A percentile compares a stretch with the other conserved stretches of the same genome.
Evolutionary conservation across 1,140 invertebrate genomes (phyloP).

Genomic region (Frieseomelitta varia): DNA sequence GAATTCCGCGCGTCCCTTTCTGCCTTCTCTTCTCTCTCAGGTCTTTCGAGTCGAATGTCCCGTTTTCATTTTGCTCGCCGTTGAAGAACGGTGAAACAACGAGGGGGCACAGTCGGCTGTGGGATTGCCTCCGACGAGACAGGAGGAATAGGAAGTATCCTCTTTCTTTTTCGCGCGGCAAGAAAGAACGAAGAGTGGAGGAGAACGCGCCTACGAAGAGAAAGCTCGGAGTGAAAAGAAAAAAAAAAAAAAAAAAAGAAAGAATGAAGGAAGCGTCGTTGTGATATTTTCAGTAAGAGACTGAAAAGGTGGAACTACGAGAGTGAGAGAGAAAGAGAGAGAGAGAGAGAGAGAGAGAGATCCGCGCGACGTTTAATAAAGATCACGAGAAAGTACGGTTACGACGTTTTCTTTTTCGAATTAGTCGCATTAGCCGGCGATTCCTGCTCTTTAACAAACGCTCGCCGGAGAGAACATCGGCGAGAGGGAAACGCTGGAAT

Average conservation of each 20-base stretch:
- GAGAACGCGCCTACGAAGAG: background rate
- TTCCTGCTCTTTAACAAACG: background rate
- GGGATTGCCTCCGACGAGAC: background rate
- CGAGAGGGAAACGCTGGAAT: background rate
- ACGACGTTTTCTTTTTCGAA: slow-evolving; percentile 10
- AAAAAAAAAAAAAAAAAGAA: no score
- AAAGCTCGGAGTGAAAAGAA: background rate
- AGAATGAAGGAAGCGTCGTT: background rate
- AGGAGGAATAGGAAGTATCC: background rate
- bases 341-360: slow-evolving; percentile 3
- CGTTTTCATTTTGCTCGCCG: background rate
- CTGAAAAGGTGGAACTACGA: background rate
- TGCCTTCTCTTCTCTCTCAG: background rate
- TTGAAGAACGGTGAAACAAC: background rate
- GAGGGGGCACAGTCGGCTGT: background rate
- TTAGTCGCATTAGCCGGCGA: slow-evolving; percentile 10
- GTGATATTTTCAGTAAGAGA: slow-evolving; percentile 6
- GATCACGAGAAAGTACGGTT: slow-evolving; percentile 12
- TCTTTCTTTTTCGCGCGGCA: background rate
- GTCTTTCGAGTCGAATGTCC: background rate
- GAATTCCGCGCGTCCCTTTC: background rate
- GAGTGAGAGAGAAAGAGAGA: background rate
- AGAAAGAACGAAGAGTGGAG: background rate
- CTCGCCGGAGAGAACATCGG: background rate
- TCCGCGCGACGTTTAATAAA: background rate